A percentile compares a stretch with the other conserved stretches of the same genome.
Evolutionary conservation across 2,888 invertebrate genomes (phyloP).

Genomic region (Tethea ocularis): DNA sequence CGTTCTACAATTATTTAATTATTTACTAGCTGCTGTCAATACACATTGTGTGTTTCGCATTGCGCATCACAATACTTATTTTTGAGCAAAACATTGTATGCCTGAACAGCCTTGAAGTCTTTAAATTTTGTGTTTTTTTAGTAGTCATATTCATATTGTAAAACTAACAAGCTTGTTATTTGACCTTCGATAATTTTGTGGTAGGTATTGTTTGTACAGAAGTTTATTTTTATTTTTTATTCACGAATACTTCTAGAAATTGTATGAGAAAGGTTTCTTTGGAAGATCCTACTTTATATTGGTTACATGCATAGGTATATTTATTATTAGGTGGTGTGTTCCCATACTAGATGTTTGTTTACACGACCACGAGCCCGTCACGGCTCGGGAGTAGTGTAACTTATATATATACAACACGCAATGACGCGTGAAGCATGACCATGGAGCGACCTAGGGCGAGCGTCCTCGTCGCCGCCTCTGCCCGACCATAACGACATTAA

Average conservation of each 20-base stretch:
- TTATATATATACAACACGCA: conserved; percentile 51
- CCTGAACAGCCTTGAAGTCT: background rate
- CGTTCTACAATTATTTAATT: background rate
- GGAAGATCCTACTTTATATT: background rate
- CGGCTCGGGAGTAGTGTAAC: conserved; percentile 36
- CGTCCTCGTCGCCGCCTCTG: conserved; percentile 61
- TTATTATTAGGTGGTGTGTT: background rate
- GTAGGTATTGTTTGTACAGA: background rate
- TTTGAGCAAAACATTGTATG: background rate
- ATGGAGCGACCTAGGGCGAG: conserved; percentile 69
- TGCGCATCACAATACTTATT: background rate
- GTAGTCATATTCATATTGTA: background rate
- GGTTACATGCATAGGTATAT: background rate
- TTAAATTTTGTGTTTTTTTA: background rate
- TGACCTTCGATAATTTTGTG: conserved; percentile 1
- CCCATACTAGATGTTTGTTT: background rate
- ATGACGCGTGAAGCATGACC: conserved; percentile 75
- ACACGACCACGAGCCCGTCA: conserved; percentile 31
- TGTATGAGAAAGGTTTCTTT: background rate
- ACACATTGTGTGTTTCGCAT: background rate
- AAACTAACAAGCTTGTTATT: background rate
- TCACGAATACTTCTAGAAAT: background rate
- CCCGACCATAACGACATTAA: conserved; percentile 68
- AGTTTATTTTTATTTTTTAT: background rate
- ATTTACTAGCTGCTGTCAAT: background rate